Evolutionary conservation across 2,888 invertebrate species (phyloP).

Genomic region (Stenichneumon culpator): DNA sequence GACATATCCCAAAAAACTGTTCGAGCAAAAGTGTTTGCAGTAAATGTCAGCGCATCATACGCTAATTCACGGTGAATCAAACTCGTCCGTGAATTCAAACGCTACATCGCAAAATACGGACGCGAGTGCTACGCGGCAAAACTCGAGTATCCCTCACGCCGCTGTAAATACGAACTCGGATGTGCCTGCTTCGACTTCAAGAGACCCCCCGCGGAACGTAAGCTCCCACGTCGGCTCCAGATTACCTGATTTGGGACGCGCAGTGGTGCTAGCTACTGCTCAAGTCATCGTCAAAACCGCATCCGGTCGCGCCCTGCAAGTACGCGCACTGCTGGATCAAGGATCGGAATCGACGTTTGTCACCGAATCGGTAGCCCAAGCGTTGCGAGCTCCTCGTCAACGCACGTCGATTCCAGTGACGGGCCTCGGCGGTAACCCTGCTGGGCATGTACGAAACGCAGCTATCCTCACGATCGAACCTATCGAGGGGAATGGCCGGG

Average conservation of each 20-base stretch:
- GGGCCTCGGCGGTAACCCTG: constrained; percentile 41
- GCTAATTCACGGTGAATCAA: not conserved
- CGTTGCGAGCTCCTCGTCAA: constrained; percentile 41
- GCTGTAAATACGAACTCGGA: not conserved
- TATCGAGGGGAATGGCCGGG: not conserved
- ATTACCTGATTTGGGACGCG: not conserved
- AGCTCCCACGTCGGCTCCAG: not conserved
- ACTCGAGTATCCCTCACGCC: not conserved
- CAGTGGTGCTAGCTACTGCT: constrained; percentile 59
- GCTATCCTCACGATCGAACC: not conserved
- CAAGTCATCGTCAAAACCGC: constrained; percentile 29
- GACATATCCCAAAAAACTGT: constrained; percentile 33
- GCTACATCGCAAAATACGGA: not conserved
- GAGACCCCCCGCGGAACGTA: not conserved
- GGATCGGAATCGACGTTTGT: constrained; percentile 67
- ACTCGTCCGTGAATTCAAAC: not conserved
- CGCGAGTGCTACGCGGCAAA: not conserved
- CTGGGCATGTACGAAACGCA: not conserved
- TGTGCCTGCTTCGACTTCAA: not conserved
- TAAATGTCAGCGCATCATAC: constrained; percentile 49
- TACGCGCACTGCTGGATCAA: constrained; percentile 65
- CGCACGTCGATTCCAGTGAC: constrained; percentile 49
- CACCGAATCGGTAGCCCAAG: constrained; percentile 54
- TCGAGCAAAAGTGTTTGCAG: constrained; percentile 21
- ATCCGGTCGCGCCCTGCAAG: constrained; percentile 27